phyloP scores from a whole-genome alignment of 2,113 vertebrate genomes.

The Colossoma macropomum region DNA sequence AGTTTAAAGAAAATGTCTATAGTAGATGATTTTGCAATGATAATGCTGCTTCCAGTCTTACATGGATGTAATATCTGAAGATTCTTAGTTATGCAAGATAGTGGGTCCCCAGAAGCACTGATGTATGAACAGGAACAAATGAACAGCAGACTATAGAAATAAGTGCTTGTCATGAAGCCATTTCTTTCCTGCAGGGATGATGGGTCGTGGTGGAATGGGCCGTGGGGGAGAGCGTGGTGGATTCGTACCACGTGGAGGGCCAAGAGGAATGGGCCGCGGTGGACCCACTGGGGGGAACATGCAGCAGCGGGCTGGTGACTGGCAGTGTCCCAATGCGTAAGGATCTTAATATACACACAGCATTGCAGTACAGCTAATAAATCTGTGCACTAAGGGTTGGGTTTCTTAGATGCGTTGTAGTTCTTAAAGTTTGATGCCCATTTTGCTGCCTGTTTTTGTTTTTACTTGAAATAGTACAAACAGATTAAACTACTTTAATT shows the following conservation, averaged over 20 bases:
- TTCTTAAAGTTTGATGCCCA: too few species aligned
- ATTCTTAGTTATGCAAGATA: too few species aligned
- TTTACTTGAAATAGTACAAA: too few species aligned
- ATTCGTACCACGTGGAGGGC: conserved; percentile 87
- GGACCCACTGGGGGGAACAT: conserved; percentile 90
- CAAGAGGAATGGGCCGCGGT: conserved; percentile 85
- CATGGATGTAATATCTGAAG: too few species aligned
- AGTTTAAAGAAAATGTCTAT: too few species aligned
- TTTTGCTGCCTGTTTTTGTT: too few species aligned
- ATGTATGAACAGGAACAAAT: neutral
- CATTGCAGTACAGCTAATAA: neutral
- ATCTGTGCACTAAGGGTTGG: too few species aligned
- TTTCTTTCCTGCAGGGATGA: conserved; percentile 52
- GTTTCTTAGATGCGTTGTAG: too few species aligned
- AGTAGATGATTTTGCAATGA: too few species aligned
- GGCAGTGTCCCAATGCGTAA: conserved; percentile 98
- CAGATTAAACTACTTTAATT: too few species aligned
- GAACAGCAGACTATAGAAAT: neutral
- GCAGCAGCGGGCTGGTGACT: conserved; percentile 95
- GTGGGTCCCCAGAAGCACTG: too few species aligned
- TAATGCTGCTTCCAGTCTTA: too few species aligned
- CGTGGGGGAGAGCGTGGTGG: conserved; percentile 84
- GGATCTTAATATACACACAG: conserved; percentile 57
- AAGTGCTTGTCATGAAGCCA: neutral
- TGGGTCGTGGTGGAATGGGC: conserved; percentile 71